Conservation (phyloP, 2,888 invertebrate species). For the Hydropsyche betteni region DNA sequence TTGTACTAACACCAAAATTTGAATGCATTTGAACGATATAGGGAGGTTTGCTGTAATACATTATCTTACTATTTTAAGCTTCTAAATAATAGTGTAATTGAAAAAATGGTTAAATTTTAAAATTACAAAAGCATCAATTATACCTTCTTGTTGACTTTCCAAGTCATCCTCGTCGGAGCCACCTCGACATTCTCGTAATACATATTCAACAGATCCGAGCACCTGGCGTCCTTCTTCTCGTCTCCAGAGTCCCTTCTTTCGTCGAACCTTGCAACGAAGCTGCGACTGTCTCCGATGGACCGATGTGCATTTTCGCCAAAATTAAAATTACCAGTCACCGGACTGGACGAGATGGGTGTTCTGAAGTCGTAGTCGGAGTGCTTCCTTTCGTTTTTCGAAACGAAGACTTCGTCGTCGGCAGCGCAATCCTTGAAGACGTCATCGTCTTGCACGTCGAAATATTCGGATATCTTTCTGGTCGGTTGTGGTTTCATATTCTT, state of each 20-base stretch:
- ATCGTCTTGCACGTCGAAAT: background rate
- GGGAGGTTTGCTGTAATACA: no score
- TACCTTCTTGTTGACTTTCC: conserved; percentile 43
- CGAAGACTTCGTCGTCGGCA: background rate
- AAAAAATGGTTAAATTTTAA: no score
- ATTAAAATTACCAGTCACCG: conserved; percentile 4
- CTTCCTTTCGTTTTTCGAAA: background rate
- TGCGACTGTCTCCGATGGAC: background rate
- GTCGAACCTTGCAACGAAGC: conserved; percentile 13
- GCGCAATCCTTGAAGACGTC: conserved; percentile 4
- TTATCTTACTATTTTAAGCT: no score
- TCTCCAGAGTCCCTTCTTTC: conserved; percentile 26
- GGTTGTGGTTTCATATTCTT: background rate
- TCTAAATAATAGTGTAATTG: no score
- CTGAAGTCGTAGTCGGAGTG: background rate
- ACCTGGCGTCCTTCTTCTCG: conserved; percentile 42
- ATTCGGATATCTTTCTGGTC: background rate
- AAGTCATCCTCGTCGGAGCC: conserved; percentile 35
- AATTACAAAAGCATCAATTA: background rate
- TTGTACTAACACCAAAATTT: no score
- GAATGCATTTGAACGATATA: no score
- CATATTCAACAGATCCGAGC: conserved; percentile 39
- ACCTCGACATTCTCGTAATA: conserved; percentile 37
- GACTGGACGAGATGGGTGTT: background rate
- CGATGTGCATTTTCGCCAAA: background rate